Base-by-base conservation (phyloP, 2,888 invertebrate species). In the Tillus elongatus region DNA sequence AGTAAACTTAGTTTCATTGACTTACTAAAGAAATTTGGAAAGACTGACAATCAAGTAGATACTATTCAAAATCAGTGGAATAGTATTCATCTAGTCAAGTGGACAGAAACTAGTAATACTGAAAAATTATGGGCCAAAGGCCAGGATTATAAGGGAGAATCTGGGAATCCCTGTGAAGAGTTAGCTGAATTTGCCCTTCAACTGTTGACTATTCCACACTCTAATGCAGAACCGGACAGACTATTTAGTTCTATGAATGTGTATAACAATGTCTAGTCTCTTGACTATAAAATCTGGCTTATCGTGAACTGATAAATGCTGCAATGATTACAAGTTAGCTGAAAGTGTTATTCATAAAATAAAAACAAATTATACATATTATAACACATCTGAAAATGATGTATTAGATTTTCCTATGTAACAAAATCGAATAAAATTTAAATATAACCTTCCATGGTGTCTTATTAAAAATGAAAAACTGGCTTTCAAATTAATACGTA, bases 171-270 rank as follows among this genome's bases (percentile, higher is more conserved):
- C 11, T 36, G 29, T 32, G 13, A 36, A 14, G 30, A 36, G 9
- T 36, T 32, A 8, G 2, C 15, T 8, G 14, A 36, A 14, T 36
- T 29, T 36, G 30, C 15, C 10, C 4, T 36, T 3, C 11, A 3
- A 4, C 8, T 30, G 15, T 30, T 36, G 27, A 9, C 15, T 12
- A 13, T 36, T 13, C 36, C 36, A n/a, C 36, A 36, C 30, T 36
- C 36, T 30, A 36, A 36, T 13, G 36, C 36, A 6, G 36, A 36
- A 13, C 30, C 30, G 10, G 36, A 36, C 12, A 30, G 30, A 30
- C 8, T 36, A 13, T 36, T 32, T 19, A 30, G 30, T 31, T 13
- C 14, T 12, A 36, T 36, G 36, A 36, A 36, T 36, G 10, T 36
- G 14, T 15, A 30, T 14, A 36, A 36, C 29, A 31, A n/a, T 30